phyloP scores from a whole-genome alignment of 2,797 vertebrate genomes.

The Lagodon rhomboides region DNA sequence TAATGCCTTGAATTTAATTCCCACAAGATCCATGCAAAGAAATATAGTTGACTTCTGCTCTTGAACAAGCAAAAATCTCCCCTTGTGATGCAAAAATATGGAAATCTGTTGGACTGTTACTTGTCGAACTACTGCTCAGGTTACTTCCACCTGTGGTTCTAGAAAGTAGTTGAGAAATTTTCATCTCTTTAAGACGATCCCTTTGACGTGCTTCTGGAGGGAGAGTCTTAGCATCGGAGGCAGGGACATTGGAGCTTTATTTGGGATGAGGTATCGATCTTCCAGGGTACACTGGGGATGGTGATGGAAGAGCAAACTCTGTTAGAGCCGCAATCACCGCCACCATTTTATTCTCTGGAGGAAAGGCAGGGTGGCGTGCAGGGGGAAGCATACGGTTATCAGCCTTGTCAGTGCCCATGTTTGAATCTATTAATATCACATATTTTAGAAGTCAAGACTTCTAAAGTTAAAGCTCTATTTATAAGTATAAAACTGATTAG shows the following conservation, averaged over 20 bases:
- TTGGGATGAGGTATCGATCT: constrained; percentile 28
- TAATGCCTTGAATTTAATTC: constrained; percentile 13
- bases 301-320: constrained; percentile 33
- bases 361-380: constrained; percentile 3
- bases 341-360: constrained; percentile 30
- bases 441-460: constrained; percentile 25
- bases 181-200: not conserved
- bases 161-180: constrained; percentile 2
- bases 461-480: constrained; percentile 13
- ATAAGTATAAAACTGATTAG: not conserved
- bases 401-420: constrained; percentile 29
- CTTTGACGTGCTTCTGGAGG: constrained; percentile 20
- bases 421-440: constrained; percentile 51
- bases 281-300: not conserved
- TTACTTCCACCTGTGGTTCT: constrained; percentile 23
- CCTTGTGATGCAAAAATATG: not conserved
- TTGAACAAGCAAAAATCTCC: constrained; percentile 16
- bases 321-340: constrained; percentile 1
- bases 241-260: not conserved
- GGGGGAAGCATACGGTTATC: constrained; percentile 8
- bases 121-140: not conserved
- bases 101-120: constrained; percentile 1
- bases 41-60: constrained; percentile 22
- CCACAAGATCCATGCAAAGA: constrained; percentile 30
- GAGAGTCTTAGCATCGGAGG: not conserved